Evolutionary conservation across 2,797 vertebrate species (phyloP).

Genomic region (Octomys mimax): DNA sequence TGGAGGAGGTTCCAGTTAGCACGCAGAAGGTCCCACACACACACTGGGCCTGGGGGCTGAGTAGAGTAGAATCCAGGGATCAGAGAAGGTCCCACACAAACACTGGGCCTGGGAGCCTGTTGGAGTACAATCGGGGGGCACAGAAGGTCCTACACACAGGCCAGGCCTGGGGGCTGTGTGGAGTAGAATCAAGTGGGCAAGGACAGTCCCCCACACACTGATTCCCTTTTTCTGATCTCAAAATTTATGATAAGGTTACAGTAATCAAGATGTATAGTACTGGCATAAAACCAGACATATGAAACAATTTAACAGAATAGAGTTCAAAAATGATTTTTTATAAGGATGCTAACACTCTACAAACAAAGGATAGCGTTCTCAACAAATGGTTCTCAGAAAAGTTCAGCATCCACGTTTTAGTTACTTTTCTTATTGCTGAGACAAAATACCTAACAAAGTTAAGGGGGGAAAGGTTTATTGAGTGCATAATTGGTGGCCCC

Average conservation of each 20-base stretch:
- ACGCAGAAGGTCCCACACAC: no score
- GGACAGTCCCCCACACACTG: background rate
- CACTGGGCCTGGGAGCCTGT: no score
- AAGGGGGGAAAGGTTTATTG: background rate
- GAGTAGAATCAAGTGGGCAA: no score
- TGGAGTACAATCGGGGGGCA: no score
- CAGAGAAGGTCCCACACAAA: no score
- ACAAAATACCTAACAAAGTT: no score
- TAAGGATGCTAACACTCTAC: background rate
- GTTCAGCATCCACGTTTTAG: background rate
- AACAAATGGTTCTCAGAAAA: background rate
- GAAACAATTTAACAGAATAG: background rate
- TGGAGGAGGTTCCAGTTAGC: no score
- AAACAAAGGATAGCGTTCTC: background rate
- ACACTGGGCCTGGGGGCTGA: no score
- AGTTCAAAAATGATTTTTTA: background rate
- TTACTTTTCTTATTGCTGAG: background rate
- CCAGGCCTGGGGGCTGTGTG: no score
- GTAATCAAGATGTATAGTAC: background rate
- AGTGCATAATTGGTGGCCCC: background rate
- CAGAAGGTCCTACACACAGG: no score
- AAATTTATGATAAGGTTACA: background rate
- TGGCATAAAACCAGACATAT: background rate
- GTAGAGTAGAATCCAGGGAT: no score
- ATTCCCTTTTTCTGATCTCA: background rate